Percentiles rank a stretch among this genome's conserved stretches.
These are phyloP conservation scores for Cataglyphis albicans DNA, from an alignment of 2,888 invertebrate genomes.

Conservation along the genomic window DNA sequence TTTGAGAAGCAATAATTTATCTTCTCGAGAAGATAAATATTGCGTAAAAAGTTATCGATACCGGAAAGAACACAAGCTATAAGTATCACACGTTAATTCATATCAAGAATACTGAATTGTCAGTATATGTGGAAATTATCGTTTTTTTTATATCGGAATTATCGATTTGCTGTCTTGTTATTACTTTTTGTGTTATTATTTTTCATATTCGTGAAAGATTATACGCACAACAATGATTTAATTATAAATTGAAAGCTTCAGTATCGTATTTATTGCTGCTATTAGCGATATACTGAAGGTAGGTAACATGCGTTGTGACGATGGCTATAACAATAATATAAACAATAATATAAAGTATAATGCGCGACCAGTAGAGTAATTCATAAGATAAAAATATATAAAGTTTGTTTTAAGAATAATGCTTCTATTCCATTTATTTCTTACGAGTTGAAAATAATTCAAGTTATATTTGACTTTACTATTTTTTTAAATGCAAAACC, in stretches of 20 bases:
- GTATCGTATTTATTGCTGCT: slow-evolving; percentile 65
- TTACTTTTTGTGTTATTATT: background rate
- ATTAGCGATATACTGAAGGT: slow-evolving; percentile 57
- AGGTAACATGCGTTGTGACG: background rate
- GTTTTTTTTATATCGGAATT: slow-evolving; percentile 9
- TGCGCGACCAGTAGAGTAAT: background rate
- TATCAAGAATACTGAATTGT: background rate
- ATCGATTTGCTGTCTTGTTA: slow-evolving; percentile 47
- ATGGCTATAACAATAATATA: background rate
- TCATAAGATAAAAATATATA: slow-evolving; percentile 9
- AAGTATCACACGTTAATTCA: background rate
- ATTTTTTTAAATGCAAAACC: background rate
- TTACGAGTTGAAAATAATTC: background rate
- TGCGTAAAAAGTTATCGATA: background rate
- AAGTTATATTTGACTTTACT: background rate
- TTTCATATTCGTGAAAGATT: background rate
- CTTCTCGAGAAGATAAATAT: background rate
- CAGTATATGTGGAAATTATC: background rate
- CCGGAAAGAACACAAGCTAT: background rate
- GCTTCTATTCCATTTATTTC: background rate
- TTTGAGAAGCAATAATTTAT: background rate
- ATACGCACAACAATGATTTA: background rate
- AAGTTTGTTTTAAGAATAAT: slow-evolving; percentile 7
- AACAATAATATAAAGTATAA: background rate
- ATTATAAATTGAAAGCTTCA: slow-evolving; percentile 67